phyloP scores from a whole-genome alignment of 2,113 vertebrate species.

The Collichthys lucidus region DNA sequence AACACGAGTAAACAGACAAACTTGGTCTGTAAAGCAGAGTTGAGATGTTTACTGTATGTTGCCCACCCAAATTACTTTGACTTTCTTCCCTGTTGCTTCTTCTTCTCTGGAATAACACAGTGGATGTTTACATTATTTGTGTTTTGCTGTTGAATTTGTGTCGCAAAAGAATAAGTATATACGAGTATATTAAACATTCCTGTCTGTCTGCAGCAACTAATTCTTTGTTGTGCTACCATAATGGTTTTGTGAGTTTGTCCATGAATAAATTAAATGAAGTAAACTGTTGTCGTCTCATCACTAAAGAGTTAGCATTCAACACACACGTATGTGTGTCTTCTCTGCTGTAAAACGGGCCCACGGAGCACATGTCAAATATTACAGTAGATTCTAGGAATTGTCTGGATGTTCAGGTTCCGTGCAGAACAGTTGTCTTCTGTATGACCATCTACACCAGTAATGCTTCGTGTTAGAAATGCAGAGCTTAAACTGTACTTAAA shows the following conservation, averaged over 20 bases:
- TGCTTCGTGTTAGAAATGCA: background rate
- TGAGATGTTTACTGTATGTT: constrained; percentile 1
- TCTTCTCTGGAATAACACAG: constrained; percentile 35
- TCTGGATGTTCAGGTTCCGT: background rate
- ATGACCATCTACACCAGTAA: background rate
- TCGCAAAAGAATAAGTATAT: constrained; percentile 14
- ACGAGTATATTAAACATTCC: constrained; percentile 64
- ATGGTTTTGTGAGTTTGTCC: constrained; percentile 66
- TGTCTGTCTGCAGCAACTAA: constrained; percentile 53
- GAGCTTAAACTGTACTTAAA: too few relatives aligned
- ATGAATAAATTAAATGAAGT: constrained; percentile 79
- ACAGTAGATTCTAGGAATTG: too few relatives aligned
- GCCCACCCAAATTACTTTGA: background rate
- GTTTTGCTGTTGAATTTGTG: constrained; percentile 57
- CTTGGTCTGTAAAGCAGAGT: background rate
- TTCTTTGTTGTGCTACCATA: constrained; percentile 64
- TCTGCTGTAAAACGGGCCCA: background rate
- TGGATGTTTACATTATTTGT: constrained; percentile 73
- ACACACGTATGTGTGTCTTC: too few relatives aligned
- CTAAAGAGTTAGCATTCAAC: background rate
- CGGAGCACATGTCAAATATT: too few relatives aligned
- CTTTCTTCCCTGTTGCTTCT: constrained; percentile 14
- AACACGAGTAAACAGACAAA: background rate
- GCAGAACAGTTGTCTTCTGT: background rate
- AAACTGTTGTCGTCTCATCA: background rate